phyloP scores from a whole-genome alignment of 2,888 invertebrate genomes.

The Cephonodes hylas region DNA sequence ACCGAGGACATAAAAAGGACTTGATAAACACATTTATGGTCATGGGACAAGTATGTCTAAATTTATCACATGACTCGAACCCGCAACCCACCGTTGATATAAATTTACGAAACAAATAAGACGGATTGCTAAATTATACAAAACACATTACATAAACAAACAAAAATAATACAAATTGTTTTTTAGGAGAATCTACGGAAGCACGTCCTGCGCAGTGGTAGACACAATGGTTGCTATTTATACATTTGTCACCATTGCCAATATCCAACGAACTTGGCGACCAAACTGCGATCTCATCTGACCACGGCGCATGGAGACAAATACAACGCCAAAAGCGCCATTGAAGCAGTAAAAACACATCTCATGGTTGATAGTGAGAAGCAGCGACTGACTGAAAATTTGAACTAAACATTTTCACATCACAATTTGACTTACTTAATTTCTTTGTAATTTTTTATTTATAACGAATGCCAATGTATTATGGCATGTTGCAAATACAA shows the following conservation, averaged over 20 bases:
- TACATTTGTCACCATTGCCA: constrained; percentile 88
- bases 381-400: neutral
- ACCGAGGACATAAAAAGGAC: too few species aligned
- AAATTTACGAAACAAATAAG: too few species aligned
- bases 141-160: too few species aligned
- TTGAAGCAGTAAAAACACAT: constrained; percentile 60
- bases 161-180: too few species aligned
- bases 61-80: too few species aligned
- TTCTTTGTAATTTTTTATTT: too few species aligned
- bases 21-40: too few species aligned
- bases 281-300: constrained; percentile 85
- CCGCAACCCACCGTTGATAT: too few species aligned
- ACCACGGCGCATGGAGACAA: constrained; percentile 76
- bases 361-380: constrained; percentile 38
- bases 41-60: too few species aligned
- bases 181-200: constrained; percentile 92
- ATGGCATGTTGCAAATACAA: too few species aligned
- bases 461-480: neutral
- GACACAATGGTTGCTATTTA: constrained; percentile 88
- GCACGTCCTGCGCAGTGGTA: constrained; percentile 89
- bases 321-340: constrained; percentile 75
- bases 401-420: neutral
- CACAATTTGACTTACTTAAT: too few species aligned
- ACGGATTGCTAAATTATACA: too few species aligned
- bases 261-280: constrained; percentile 83